A percentile compares a stretch with the other conserved stretches of the same genome.
Evolutionary conservation across 2,797 vertebrate genomes (phyloP).

Genomic region (Synanceia verrucosa): DNA sequence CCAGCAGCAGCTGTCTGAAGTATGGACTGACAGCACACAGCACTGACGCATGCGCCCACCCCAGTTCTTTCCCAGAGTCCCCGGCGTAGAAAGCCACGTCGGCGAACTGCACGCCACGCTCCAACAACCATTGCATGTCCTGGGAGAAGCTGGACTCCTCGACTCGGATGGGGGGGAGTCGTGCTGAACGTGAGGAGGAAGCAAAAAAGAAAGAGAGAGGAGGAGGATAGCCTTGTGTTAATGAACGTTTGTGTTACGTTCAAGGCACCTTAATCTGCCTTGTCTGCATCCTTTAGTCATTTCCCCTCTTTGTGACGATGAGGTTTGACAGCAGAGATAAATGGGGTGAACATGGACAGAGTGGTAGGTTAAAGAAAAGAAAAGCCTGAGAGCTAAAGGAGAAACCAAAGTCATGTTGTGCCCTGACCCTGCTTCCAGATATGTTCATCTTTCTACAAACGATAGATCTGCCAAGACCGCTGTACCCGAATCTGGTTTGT

Average conservation of each 20-base stretch:
- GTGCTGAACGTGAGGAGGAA: conserved; percentile 77
- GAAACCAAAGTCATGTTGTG: conserved; percentile 12
- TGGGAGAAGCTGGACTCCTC: conserved; percentile 92
- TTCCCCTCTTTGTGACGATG: neutral
- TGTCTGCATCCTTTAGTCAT: conserved; percentile 16
- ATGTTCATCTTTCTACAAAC: conserved; percentile 30
- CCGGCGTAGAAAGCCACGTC: conserved; percentile 91
- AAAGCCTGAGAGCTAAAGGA: neutral
- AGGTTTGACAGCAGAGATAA: conserved; percentile 24
- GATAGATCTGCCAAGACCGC: conserved; percentile 22
- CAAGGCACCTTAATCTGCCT: conserved; percentile 5
- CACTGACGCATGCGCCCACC: conserved; percentile 91
- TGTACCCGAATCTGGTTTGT: neutral
- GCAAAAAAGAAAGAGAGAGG: neutral
- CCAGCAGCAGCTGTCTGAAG: conserved; percentile 93
- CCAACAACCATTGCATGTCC: conserved; percentile 91
- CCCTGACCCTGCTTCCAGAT: conserved; percentile 21
- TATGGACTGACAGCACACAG: conserved; percentile 91
- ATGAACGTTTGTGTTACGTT: conserved; percentile 12
- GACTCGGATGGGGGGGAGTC: conserved; percentile 91
- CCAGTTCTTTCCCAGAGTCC: conserved; percentile 85
- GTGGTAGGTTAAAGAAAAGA: neutral
- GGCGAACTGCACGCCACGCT: conserved; percentile 89
- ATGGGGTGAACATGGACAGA: neutral
- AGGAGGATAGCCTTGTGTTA: neutral